These are phyloP conservation scores for Corticium candelabrum DNA, from an alignment of 37 sponge, comb jelly and placozoan genomes.

Conservation along the genomic window DNA sequence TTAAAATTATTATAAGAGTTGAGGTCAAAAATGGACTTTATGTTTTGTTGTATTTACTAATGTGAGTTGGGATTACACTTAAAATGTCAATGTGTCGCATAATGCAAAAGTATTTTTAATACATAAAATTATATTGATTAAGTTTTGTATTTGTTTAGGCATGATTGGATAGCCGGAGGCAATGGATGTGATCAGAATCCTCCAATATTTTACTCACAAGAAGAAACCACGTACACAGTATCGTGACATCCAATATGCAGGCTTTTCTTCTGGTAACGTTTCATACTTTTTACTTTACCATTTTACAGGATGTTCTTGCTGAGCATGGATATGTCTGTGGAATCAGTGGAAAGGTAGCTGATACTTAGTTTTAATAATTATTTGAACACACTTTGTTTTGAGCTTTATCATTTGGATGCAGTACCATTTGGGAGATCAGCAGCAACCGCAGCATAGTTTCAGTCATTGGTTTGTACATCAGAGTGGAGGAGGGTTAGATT, in stretches of 20 bases:
- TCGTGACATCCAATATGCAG: background rate
- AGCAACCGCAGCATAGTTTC: constrained; percentile 41
- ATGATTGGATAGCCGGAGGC: constrained; percentile 56
- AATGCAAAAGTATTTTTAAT: no score
- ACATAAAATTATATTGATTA: background rate
- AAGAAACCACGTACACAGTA: constrained; percentile 43
- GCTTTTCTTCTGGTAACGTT: background rate
- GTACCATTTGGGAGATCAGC: constrained; percentile 56
- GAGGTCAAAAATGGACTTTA: no score
- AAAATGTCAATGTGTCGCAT: no score
- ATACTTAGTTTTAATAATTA: background rate
- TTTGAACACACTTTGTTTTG: no score
- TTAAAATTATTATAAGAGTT: no score
- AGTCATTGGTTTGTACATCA: constrained; percentile 66
- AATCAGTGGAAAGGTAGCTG: constrained; percentile 37
- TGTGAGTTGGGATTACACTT: no score
- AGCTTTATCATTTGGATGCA: background rate
- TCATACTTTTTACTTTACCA: background rate
- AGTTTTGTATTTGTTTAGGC: constrained; percentile 2
- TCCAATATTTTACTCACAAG: constrained; percentile 30
- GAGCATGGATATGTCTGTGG: constrained; percentile 35
- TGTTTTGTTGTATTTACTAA: no score
- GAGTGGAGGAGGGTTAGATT: constrained; percentile 46
- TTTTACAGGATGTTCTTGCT: constrained; percentile 28
- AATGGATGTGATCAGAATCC: constrained; percentile 39